Evolutionary conservation across 1,140 invertebrate species (phyloP).

Genomic region (Oscheius sp.): DNA sequence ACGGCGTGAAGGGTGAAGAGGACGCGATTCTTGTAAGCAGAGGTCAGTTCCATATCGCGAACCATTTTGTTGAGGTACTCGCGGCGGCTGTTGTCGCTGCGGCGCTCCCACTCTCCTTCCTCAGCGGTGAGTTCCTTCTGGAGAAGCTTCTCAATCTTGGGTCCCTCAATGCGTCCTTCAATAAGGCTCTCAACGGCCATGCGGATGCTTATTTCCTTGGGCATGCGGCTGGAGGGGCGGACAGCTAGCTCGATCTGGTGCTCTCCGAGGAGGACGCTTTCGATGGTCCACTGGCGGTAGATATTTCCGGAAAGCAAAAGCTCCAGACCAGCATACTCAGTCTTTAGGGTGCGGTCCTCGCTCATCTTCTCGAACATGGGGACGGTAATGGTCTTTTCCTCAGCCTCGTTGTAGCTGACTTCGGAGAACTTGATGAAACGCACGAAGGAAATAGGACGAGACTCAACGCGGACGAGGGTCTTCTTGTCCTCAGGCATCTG

Average conservation of each 20-base stretch:
- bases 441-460: slow-evolving; percentile 37
- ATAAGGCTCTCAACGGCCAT: not conserved
- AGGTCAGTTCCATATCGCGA: slow-evolving; percentile 13
- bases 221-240: slow-evolving; percentile 11
- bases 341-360: not conserved
- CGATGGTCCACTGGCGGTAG: not conserved
- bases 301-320: slow-evolving; percentile 7
- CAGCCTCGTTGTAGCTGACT: slow-evolving; percentile 22
- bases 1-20: not conserved
- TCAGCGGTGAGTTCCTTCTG: not conserved
- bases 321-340: slow-evolving; percentile 14
- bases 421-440: slow-evolving; percentile 22
- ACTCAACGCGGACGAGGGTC: slow-evolving; percentile 27
- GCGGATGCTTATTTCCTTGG: not conserved
- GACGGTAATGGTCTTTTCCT: slow-evolving; percentile 41
- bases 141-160: slow-evolving; percentile 13
- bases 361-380: slow-evolving; percentile 15
- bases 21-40: slow-evolving; percentile 5
- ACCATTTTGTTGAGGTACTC: slow-evolving; percentile 16
- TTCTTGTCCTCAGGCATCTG: slow-evolving; percentile 21
- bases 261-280: slow-evolving; percentile 17
- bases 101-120: slow-evolving; percentile 1
- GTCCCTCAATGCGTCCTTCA: not conserved
- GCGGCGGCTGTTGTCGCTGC: slow-evolving; percentile 12
- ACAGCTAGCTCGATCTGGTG: slow-evolving; percentile 18